Percentiles rank a stretch among this genome's conserved stretches.
Evolutionary conservation across 2,888 invertebrate species (phyloP).

Genomic region (Rhingia rostrata): DNA sequence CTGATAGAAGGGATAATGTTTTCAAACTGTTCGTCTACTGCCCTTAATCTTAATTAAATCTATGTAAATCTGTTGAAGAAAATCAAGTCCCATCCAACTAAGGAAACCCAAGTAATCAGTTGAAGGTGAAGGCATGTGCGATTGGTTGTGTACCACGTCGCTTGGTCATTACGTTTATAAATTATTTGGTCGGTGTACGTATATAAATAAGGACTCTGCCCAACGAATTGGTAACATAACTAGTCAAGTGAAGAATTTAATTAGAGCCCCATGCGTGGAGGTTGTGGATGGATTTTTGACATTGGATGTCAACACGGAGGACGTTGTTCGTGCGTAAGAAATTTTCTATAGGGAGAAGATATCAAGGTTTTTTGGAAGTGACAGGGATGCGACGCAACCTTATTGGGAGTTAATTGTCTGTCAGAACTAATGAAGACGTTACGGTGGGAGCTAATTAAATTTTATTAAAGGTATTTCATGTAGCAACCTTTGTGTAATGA

Average conservation of each 20-base stretch:
- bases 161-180: slow-evolving; percentile 35
- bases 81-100: neutral
- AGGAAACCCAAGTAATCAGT: slow-evolving; percentile 49
- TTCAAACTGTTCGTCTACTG: slow-evolving; percentile 35
- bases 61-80: slow-evolving; percentile 64
- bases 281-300: slow-evolving; percentile 46
- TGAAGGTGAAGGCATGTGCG: slow-evolving; percentile 57
- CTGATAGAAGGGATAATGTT: slow-evolving; percentile 61
- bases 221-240: slow-evolving; percentile 49
- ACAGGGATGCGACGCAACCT: neutral
- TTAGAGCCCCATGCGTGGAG: slow-evolving; percentile 49
- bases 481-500: neutral
- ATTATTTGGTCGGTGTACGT: slow-evolving; percentile 35
- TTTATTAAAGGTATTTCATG: neutral
- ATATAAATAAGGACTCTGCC: slow-evolving; percentile 7
- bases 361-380: slow-evolving; percentile 2
- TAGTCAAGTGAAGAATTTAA: slow-evolving; percentile 63
- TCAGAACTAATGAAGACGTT: neutral
- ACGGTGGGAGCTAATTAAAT: neutral
- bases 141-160: slow-evolving; percentile 26
- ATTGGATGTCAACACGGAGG: slow-evolving; percentile 22
- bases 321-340: slow-evolving; percentile 4
- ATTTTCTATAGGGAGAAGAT: slow-evolving; percentile 1
- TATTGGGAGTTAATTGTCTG: slow-evolving; percentile 2
- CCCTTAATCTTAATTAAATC: slow-evolving; percentile 73